Conservation (phyloP, 2,797 vertebrate species). For the Crenichthys baileyi region DNA sequence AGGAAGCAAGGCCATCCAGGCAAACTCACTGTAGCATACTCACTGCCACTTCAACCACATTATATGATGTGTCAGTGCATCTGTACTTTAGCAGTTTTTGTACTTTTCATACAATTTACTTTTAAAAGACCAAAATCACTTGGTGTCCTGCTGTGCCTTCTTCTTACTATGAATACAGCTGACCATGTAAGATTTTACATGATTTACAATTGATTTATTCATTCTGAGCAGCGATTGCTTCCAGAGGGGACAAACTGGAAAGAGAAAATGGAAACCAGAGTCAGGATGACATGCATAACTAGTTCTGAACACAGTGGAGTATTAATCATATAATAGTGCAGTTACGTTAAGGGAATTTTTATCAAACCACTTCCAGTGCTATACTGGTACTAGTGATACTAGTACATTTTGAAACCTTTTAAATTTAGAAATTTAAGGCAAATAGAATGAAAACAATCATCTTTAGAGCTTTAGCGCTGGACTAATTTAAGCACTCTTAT, state of each 20-base stretch:
- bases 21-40: neutral
- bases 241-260: neutral
- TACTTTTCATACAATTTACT: neutral
- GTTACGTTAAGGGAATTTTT: neutral
- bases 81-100: neutral
- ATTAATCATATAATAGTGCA: neutral
- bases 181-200: neutral
- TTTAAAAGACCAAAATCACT: neutral
- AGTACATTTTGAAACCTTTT: neutral
- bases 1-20: neutral
- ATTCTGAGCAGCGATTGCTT: neutral
- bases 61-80: neutral
- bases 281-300: neutral
- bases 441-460: neutral
- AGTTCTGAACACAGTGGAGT: neutral
- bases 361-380: neutral
- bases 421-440: neutral
- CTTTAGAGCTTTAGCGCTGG: slow-evolving; percentile 3
- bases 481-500: neutral
- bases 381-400: too few relatives aligned
- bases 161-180: neutral
- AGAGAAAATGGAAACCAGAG: neutral
- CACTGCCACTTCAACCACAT: neutral
- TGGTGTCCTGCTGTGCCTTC: neutral
- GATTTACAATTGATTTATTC: slow-evolving; percentile 1